These are phyloP conservation scores for Cetoscarus ocellatus DNA, from an alignment of 2,797 vertebrate species.

Conservation along the genomic window DNA sequence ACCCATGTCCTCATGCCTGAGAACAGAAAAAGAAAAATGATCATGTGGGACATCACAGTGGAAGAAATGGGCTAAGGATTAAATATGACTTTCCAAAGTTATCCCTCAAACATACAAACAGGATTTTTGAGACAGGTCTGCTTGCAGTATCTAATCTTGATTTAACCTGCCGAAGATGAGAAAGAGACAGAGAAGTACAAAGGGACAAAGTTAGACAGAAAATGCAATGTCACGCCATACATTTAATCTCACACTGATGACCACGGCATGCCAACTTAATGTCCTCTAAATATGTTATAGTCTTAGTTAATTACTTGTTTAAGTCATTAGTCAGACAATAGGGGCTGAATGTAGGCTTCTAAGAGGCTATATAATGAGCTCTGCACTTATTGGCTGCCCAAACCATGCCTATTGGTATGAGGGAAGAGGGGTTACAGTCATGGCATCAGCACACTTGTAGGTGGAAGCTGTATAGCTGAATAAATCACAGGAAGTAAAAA, in stretches of 20 bases:
- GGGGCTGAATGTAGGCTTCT: neutral
- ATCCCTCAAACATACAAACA: no score
- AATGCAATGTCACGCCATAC: neutral
- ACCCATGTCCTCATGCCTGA: conserved; percentile 5
- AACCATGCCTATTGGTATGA: no score
- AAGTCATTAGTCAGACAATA: neutral
- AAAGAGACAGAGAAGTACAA: neutral
- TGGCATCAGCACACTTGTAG: no score
- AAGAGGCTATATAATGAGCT: no score
- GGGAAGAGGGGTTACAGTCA: no score
- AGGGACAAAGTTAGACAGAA: neutral
- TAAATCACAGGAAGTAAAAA: no score
- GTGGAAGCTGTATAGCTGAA: no score
- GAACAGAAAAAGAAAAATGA: neutral
- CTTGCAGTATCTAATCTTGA: neutral
- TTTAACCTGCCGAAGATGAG: neutral
- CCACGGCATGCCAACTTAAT: neutral
- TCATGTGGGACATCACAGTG: neutral
- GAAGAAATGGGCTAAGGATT: neutral
- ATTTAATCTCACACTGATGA: neutral
- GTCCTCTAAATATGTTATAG: neutral
- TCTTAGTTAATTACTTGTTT: neutral
- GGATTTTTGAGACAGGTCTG: no score
- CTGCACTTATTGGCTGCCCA: neutral
- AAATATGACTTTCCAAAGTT: no score